Base-by-base conservation (phyloP, 2,888 invertebrate species). In the Plagiodera versicolora region DNA sequence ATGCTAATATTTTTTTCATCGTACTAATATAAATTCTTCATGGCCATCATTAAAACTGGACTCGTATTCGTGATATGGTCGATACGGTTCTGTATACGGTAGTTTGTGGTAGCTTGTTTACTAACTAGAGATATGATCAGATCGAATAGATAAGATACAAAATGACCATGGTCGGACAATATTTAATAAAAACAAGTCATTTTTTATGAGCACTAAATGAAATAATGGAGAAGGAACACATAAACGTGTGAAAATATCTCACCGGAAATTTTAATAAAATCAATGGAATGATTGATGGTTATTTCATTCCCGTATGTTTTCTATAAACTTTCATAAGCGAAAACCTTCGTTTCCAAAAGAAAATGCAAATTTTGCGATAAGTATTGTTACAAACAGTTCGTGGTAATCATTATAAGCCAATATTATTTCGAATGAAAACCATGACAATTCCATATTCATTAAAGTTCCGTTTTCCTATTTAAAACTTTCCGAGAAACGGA, bases 151-250 rank as follows among this genome's bases (percentile, higher is more conserved):
- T 44, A 44, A 53, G 44, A 44, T 44, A 44, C 20, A 28, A 24
- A 45, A 20, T 9, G 28, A 24, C 24, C 11, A 3, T 14, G 39
- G 30, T 44, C 39, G 44, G 44, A 53, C 53, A 44, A 44, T 53
- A 53, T 53, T 53, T 53, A 44, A 44, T 53, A 44, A 53, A 53
- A 53, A 53, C 53, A 44, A 53, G 39, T 53, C 44, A 53, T 20
- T 44, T n/a, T 24, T 20, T 14, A 14, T 14, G 14, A 14, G 24
- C 11, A 44, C 18, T 17, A 19, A 39, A 6, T 11, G 35, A 14
- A 52, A 30, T 53, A 18, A 46, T 46, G 6, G 18, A 19, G 17
- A 44, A 9, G 44, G 53, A 16, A 53, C 17, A 44, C 39, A 39
- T 14, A 3, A 39, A 53, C 44, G 53, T 53, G 44, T 53, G 44